A percentile compares a stretch with the other conserved stretches of the same genome.
These are phyloP conservation scores for Agrotis exclamationis DNA, from an alignment of 2,888 invertebrate genomes.

Conservation along the genomic window DNA sequence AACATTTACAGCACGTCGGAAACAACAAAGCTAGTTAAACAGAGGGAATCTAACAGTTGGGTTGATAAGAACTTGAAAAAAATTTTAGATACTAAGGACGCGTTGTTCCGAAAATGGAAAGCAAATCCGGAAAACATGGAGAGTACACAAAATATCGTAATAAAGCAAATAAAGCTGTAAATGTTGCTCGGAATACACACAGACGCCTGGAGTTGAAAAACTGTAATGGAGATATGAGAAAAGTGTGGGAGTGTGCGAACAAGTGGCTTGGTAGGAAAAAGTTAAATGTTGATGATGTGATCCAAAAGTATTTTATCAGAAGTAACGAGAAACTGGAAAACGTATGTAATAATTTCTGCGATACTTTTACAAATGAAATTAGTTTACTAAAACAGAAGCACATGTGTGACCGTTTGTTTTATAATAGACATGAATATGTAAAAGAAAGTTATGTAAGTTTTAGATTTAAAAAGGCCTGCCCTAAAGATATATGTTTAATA, in stretches of 20 bases:
- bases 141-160: slow-evolving; percentile 1
- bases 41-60: too few species aligned
- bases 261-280: too few species aligned
- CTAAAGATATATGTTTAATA: not conserved
- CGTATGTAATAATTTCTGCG: not conserved
- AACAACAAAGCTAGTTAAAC: too few species aligned
- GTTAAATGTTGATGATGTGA: too few species aligned
- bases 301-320: not conserved
- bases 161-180: slow-evolving; percentile 1
- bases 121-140: not conserved
- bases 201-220: not conserved
- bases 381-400: slow-evolving; percentile 11
- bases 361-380: slow-evolving; percentile 2
- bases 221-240: slow-evolving; percentile 1
- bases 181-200: not conserved
- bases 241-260: too few species aligned
- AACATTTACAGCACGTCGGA: too few species aligned
- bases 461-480: too few species aligned
- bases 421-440: slow-evolving; percentile 12
- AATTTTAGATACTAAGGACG: too few species aligned
- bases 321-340: not conserved
- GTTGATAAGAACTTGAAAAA: too few species aligned
- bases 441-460: slow-evolving; percentile 8
- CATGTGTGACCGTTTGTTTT: not conserved
- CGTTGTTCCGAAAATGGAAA: too few species aligned